Evolutionary conservation across 2,888 invertebrate species (phyloP).

Genomic region (Rhorus exstirpatorius): DNA sequence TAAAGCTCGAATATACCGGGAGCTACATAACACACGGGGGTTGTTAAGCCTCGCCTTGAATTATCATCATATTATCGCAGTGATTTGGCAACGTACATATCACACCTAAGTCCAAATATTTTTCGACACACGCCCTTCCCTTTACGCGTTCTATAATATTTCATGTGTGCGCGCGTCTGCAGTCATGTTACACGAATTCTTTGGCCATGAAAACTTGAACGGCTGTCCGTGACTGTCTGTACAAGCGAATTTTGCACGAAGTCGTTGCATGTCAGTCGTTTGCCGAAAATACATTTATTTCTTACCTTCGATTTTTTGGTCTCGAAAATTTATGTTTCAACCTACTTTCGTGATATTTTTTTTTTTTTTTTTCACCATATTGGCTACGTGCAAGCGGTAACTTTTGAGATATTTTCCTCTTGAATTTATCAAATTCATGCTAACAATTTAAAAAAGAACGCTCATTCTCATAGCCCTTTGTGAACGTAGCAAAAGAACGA

Average conservation of each 20-base stretch:
- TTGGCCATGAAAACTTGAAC: slow-evolving; percentile 40
- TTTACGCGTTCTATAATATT: no score
- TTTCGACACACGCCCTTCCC: neutral
- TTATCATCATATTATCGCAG: slow-evolving; percentile 49
- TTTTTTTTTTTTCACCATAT: no score
- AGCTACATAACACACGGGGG: slow-evolving; percentile 15
- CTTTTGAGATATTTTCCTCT: no score
- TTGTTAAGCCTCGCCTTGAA: slow-evolving; percentile 11
- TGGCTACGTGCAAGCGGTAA: no score
- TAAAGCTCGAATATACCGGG: neutral
- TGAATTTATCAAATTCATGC: no score
- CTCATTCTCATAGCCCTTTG: no score
- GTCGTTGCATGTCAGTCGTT: neutral
- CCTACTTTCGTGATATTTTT: slow-evolving; percentile 10
- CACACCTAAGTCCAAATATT: slow-evolving; percentile 53
- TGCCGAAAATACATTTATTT: slow-evolving; percentile 65
- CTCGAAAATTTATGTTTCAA: slow-evolving; percentile 14
- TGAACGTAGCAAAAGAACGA: no score
- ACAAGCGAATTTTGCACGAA: slow-evolving; percentile 19
- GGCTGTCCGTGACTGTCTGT: slow-evolving; percentile 47
- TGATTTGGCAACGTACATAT: slow-evolving; percentile 33
- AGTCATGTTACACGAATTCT: neutral
- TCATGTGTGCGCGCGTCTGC: no score
- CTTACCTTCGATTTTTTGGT: slow-evolving; percentile 60
- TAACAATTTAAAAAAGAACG: no score